phyloP scores from a whole-genome alignment of 2,888 invertebrate genomes.

The Lypha dubia region DNA sequence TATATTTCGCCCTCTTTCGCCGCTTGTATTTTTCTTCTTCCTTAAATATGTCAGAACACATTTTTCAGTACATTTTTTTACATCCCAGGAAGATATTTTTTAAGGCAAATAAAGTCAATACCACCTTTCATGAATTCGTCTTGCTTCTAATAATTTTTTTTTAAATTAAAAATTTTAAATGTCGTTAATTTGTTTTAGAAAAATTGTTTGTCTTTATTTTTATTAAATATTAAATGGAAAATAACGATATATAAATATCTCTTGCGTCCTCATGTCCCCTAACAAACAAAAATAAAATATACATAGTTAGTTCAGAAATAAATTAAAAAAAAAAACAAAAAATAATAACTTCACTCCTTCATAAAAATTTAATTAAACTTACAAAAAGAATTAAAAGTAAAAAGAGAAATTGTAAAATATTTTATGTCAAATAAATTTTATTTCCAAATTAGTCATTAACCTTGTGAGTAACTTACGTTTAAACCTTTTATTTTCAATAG shows the following conservation, averaged over 20 bases:
- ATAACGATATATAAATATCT: conserved; percentile 28
- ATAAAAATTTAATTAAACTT: conserved; percentile 12
- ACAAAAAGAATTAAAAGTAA: neutral
- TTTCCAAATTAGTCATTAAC: neutral
- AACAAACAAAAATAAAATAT: conserved; percentile 13
- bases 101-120: too few species aligned
- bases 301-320: conserved; percentile 20
- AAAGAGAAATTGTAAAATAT: neutral
- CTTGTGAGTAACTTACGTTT: neutral
- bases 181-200: neutral
- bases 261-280: conserved; percentile 12
- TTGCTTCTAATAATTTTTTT: too few species aligned
- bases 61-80: too few species aligned
- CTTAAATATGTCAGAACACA: too few species aligned
- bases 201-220: neutral
- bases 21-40: too few species aligned
- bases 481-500: conserved; percentile 7
- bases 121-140: too few species aligned
- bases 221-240: neutral
- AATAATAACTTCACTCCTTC: conserved; percentile 21
- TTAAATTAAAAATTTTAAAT: neutral
- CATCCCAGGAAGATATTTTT: too few species aligned
- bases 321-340: neutral
- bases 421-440: conserved; percentile 3
- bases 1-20: too few species aligned